These are phyloP conservation scores for roundworm (Caenorhabditis elegans) DNA, from an alignment of 1,140 invertebrate genomes.

Conservation along the genomic window DNA sequence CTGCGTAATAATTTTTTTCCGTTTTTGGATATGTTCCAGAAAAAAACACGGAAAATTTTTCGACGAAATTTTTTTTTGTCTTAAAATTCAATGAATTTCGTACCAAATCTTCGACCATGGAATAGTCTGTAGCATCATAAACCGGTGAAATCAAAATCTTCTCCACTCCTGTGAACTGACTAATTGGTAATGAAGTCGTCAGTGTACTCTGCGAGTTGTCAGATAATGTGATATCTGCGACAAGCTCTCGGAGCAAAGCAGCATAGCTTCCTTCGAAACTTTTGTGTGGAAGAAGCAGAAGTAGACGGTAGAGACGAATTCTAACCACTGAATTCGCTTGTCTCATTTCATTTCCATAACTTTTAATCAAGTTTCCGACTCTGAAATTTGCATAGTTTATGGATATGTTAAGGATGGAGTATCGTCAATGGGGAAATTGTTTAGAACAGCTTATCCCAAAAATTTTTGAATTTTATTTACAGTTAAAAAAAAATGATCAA, in stretches of 20 bases:
- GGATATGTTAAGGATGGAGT: background rate
- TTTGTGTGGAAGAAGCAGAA: constrained; percentile 27
- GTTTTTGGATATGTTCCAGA: too few species aligned
- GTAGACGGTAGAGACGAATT: constrained; percentile 57
- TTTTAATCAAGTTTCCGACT: constrained; percentile 49
- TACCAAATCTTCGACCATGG: constrained; percentile 95
- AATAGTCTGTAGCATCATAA: constrained; percentile 88
- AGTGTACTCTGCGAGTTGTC: constrained; percentile 93
- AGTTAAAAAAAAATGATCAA: too few species aligned
- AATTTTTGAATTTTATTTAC: too few species aligned
- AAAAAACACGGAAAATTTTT: too few species aligned
- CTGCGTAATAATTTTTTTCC: too few species aligned
- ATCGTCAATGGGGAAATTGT: constrained; percentile 9
- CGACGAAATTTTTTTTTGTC: too few species aligned
- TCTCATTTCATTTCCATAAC: constrained; percentile 55
- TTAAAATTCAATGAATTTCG: too few species aligned
- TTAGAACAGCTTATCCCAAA: too few species aligned
- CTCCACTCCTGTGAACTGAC: constrained; percentile 80
- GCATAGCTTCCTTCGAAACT: constrained; percentile 58
- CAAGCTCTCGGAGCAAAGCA: constrained; percentile 74
- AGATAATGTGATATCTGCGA: constrained; percentile 91
- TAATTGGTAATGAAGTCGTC: constrained; percentile 84
- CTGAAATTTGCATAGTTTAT: constrained; percentile 34
- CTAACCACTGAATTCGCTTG: constrained; percentile 53
- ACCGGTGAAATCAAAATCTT: constrained; percentile 68